Evolutionary conservation across 1,140 invertebrate species (phyloP).

Genomic region (Listronotus oregonensis): DNA sequence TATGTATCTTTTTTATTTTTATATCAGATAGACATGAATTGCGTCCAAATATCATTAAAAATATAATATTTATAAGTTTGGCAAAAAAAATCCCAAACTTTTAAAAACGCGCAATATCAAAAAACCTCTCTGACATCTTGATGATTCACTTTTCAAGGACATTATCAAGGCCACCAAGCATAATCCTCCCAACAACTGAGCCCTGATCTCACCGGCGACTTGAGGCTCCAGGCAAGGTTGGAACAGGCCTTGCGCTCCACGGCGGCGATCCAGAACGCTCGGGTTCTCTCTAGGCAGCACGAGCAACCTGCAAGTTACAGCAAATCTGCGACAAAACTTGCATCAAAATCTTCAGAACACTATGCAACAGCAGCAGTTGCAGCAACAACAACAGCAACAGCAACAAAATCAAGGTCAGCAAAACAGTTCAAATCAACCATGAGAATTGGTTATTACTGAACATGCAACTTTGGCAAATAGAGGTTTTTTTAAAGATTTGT

Average conservation of each 20-base stretch:
- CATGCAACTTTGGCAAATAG: constrained; percentile 30
- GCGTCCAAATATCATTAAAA: too few relatives aligned
- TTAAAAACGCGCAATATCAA: too few relatives aligned
- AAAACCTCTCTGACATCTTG: too few relatives aligned
- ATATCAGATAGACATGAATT: too few relatives aligned
- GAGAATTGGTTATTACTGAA: constrained; percentile 67
- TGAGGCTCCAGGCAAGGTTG: constrained; percentile 76
- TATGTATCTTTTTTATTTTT: too few relatives aligned
- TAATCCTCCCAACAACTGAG: constrained; percentile 60
- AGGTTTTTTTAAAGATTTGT: not conserved
- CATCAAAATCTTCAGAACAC: constrained; percentile 60
- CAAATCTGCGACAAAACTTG: constrained; percentile 62
- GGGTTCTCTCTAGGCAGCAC: constrained; percentile 65
- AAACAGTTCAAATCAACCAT: constrained; percentile 56
- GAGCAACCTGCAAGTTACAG: constrained; percentile 64
- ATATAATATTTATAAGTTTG: too few relatives aligned
- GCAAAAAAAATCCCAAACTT: too few relatives aligned
- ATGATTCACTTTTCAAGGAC: constrained; percentile 56
- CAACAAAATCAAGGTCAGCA: constrained; percentile 54
- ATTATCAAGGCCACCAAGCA: constrained; percentile 58
- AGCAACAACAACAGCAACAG: constrained; percentile 59
- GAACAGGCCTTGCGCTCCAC: constrained; percentile 82
- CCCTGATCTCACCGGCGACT: constrained; percentile 69
- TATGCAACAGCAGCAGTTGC: constrained; percentile 61
- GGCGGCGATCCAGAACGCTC: constrained; percentile 66